A percentile compares a stretch with the other conserved stretches of the same genome.
Evolutionary conservation across 2,797 vertebrate genomes (phyloP).

Genomic region (Lophius americanus): DNA sequence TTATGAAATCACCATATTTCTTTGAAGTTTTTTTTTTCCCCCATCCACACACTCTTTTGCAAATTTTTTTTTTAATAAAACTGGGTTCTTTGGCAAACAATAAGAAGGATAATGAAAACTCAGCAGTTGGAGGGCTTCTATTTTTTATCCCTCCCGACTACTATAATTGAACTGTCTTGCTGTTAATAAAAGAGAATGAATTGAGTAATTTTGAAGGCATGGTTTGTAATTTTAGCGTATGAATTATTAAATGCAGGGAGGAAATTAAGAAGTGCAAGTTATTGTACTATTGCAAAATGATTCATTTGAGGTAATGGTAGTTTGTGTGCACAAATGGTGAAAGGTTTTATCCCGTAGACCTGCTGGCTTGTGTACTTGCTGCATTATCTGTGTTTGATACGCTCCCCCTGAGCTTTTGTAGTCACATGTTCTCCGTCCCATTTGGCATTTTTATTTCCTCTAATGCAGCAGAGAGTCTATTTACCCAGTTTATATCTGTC

Average conservation of each 20-base stretch:
- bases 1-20: too few species aligned
- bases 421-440: conserved; percentile 36
- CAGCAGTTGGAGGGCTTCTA: not conserved
- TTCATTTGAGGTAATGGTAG: conserved; percentile 30
- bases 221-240: conserved; percentile 36
- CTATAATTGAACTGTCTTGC: conserved; percentile 8
- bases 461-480: conserved; percentile 31
- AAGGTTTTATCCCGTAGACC: conserved; percentile 22
- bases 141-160: not conserved
- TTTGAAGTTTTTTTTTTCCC: too few species aligned
- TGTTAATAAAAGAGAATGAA: conserved; percentile 39
- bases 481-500: conserved; percentile 9
- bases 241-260: conserved; percentile 45
- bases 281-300: conserved; percentile 27
- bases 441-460: conserved; percentile 52
- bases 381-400: not conserved
- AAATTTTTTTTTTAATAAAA: too few species aligned
- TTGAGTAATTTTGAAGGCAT: conserved; percentile 24
- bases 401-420: conserved; percentile 36
- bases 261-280: conserved; percentile 29
- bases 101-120: not conserved
- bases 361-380: conserved; percentile 17
- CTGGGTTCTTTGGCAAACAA: not conserved
- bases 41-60: too few species aligned
- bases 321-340: conserved; percentile 34